A percentile compares a stretch with the other conserved stretches of the same genome.
Conservation (phyloP, 2,888 invertebrate genomes). For the Bugulina stolonifera region DNA sequence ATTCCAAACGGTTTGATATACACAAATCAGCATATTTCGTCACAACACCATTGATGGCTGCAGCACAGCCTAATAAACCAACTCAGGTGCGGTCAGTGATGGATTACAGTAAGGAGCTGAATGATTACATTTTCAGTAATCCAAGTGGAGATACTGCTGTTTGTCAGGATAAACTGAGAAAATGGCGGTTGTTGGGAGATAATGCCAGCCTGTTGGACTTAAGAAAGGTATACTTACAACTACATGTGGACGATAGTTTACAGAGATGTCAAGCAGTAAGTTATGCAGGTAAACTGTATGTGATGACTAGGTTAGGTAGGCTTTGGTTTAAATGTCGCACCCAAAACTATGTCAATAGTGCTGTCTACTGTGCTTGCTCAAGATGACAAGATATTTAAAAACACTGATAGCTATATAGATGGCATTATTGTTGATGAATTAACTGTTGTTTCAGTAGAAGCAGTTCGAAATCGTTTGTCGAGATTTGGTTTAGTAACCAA, state of each 20-base stretch:
- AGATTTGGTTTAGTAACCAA: slow-evolving; percentile 6
- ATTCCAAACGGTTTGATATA: too few relatives aligned
- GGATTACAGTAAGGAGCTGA: neutral
- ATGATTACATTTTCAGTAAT: neutral
- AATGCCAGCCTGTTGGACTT: neutral
- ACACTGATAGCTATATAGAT: slow-evolving; percentile 5
- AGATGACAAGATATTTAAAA: neutral
- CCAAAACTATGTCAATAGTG: neutral
- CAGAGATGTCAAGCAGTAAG: slow-evolving; percentile 1
- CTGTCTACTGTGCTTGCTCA: neutral
- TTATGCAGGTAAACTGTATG: neutral
- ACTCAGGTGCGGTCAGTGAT: neutral
- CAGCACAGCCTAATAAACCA: neutral
- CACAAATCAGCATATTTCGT: too few relatives aligned
- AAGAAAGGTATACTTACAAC: slow-evolving; percentile 4
- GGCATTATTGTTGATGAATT: neutral
- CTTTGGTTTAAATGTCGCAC: neutral
- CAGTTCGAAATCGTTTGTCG: neutral
- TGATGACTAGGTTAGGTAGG: neutral
- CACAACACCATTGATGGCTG: too few relatives aligned
- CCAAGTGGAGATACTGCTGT: neutral
- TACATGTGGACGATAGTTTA: neutral
- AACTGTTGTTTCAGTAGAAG: neutral
- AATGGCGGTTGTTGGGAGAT: neutral
- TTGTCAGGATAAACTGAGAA: neutral